Conservation (phyloP, 2,797 vertebrate species). For the Acanthopagrus latus region DNA sequence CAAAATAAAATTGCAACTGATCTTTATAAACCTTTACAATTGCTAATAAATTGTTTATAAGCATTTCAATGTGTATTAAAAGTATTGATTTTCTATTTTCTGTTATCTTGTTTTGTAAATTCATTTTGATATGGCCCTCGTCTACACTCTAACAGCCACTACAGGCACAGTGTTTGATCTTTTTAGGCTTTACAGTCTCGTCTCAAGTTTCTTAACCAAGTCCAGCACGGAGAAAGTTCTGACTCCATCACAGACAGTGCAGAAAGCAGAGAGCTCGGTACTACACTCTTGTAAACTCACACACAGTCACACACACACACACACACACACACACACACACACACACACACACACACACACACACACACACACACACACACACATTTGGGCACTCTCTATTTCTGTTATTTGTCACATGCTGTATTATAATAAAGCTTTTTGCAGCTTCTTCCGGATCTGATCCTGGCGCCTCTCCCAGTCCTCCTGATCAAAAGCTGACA, state of each 20-base stretch:
- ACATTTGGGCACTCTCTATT: not conserved
- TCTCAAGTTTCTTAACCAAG: constrained; percentile 82
- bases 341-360: constrained; percentile 16
- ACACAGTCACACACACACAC: constrained; percentile 20
- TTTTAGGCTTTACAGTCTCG: constrained; percentile 89
- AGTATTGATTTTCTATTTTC: too few relatives aligned
- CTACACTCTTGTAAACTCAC: not conserved
- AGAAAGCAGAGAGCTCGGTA: constrained; percentile 66
- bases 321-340: not conserved
- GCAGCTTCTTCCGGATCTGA: constrained; percentile 44
- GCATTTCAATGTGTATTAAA: too few relatives aligned
- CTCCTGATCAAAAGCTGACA: constrained; percentile 27
- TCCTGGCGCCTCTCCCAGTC: constrained; percentile 24
- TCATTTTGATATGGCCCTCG: not conserved
- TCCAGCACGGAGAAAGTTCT: constrained; percentile 48
- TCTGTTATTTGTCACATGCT: not conserved
- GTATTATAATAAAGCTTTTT: constrained; percentile 8
- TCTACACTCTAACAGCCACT: not conserved
- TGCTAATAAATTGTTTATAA: too few relatives aligned
- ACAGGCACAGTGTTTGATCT: not conserved
- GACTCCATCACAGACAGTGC: constrained; percentile 25
- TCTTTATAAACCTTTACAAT: too few relatives aligned
- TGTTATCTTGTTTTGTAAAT: too few relatives aligned
- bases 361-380: not conserved
- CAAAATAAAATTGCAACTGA: too few relatives aligned